A percentile compares a stretch with the other conserved stretches of the same genome.
Conservation (phyloP, 2,113 vertebrate genomes). For the Muntiacus muntjak region DNA sequence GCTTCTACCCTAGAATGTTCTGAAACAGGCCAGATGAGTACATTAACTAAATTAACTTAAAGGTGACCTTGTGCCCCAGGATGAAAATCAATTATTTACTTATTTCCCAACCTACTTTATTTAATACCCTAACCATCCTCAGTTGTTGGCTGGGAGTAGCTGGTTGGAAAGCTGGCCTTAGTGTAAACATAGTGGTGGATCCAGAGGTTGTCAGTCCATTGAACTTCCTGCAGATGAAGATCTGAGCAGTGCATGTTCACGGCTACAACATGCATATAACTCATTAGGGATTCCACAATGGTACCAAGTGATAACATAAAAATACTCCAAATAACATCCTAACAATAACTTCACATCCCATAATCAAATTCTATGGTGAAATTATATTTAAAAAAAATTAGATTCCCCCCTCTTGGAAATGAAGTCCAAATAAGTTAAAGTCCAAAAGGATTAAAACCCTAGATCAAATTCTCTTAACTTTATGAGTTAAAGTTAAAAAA, state of each 20-base stretch:
- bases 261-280: background rate
- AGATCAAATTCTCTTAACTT: background rate
- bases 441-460: background rate
- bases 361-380: background rate
- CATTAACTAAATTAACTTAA: background rate
- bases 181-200: background rate
- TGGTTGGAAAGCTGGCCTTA: background rate
- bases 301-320: background rate
- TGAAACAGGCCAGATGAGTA: background rate
- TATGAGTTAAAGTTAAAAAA: background rate
- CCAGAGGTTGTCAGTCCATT: background rate
- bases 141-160: background rate
- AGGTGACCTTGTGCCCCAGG: background rate
- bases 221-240: background rate
- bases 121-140: background rate
- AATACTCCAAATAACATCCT: background rate
- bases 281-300: background rate
- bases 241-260: background rate
- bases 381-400: background rate
- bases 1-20: background rate
- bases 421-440: background rate
- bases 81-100: slow-evolving; percentile 13
- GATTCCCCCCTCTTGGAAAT: background rate
- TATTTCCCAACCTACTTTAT: background rate
- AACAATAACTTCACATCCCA: background rate